Evolutionary conservation across 2,113 vertebrate genomes (phyloP).

Genomic region (Rallus limicola): DNA sequence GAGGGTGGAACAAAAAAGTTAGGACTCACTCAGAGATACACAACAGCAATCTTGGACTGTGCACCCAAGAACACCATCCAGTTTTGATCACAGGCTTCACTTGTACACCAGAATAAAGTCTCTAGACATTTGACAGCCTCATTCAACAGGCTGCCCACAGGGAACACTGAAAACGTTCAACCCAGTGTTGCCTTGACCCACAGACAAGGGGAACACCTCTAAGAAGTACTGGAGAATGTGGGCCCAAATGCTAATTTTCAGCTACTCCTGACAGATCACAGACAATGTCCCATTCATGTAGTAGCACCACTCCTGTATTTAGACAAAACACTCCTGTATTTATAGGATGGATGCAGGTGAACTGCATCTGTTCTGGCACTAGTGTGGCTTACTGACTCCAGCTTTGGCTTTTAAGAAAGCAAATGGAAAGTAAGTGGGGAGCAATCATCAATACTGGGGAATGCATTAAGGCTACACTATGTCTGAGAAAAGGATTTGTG

Average conservation of each 20-base stretch:
- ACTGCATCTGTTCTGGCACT: background rate
- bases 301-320: background rate
- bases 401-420: slow-evolving; percentile 25
- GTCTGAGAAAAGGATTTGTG: slow-evolving; percentile 10
- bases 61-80: background rate
- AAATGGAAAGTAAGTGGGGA: background rate
- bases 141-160: background rate
- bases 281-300: background rate
- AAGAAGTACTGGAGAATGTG: background rate
- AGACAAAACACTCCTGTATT: background rate
- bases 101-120: background rate
- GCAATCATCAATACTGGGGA: background rate
- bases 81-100: background rate
- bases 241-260: background rate
- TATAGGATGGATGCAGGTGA: slow-evolving; percentile 10
- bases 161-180: accelerated
- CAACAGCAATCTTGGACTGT: background rate
- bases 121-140: background rate
- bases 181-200: background rate
- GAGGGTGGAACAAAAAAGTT: background rate
- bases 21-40: background rate
- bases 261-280: background rate
- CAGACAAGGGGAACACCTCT: background rate
- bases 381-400: background rate
- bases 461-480: background rate